Conservation (phyloP, 2,888 invertebrate genomes). For the Leistus spinibarbis region DNA sequence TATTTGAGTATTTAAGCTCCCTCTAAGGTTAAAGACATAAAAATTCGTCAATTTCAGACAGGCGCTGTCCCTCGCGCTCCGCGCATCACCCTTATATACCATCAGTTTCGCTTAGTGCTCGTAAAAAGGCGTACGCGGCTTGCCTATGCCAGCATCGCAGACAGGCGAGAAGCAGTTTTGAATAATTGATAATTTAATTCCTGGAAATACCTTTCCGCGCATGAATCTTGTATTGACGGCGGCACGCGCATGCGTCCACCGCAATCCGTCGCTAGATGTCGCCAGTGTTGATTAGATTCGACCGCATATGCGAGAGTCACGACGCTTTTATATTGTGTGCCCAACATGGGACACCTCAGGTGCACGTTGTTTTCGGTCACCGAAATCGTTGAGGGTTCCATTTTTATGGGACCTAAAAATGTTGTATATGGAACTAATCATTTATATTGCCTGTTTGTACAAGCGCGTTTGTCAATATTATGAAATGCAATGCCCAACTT, state of each 20-base stretch:
- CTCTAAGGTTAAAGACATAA: too few species aligned
- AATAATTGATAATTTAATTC: conserved; percentile 59
- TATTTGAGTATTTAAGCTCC: too few species aligned
- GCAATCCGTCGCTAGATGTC: neutral
- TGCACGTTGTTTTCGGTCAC: neutral
- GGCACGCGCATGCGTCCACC: neutral
- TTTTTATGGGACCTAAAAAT: too few species aligned
- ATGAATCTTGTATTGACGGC: conserved; percentile 52
- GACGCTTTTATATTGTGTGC: conserved; percentile 5
- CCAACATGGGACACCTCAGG: neutral
- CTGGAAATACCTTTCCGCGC: conserved; percentile 52
- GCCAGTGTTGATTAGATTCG: conserved; percentile 29
- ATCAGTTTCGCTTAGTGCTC: conserved; percentile 1
- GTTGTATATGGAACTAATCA: too few species aligned
- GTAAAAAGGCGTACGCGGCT: conserved; percentile 41
- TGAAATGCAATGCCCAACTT: too few species aligned
- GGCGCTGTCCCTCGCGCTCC: too few species aligned
- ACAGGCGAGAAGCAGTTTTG: conserved; percentile 49
- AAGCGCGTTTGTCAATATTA: too few species aligned
- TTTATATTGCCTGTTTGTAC: too few species aligned
- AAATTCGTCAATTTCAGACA: too few species aligned
- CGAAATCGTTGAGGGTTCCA: too few species aligned
- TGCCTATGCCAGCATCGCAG: conserved; percentile 53
- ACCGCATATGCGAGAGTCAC: conserved; percentile 32
- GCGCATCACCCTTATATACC: too few species aligned